Evolutionary conservation across 1,140 invertebrate species (phyloP), one percentile per base, ranked within the genome.

Genomic region (Leptopilina boulardi): DNA sequence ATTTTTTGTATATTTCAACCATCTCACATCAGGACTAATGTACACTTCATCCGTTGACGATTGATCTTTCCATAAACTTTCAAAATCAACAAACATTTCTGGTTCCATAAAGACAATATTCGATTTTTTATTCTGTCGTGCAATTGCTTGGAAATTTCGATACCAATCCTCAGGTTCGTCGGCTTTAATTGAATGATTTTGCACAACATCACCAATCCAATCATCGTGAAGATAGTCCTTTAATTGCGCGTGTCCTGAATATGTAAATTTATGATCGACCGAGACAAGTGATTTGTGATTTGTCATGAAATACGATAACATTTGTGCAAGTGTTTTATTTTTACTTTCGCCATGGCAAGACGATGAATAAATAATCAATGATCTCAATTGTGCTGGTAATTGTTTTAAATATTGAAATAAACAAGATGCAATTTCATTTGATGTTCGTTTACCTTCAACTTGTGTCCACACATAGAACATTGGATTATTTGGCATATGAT

Each of bases 351-450:
- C 59, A 5, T n/a, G 21, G 15, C 59, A 66, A 0, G 59, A 26
- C 0, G 59, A 30, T 4, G 59, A 66, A 30, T 66, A 66, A n/a
- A 66, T 30, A 30, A 34, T 66, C n/a, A 66, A 8, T 15, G 21
- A 66, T 30, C 30, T 66, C 6, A 30, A 13, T n/a, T 26, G 15
- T 15, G 21, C 8, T 10, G 59, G 13, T 3, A 30, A 30, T n/a
- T n/a, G 11, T 30, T 66, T 26, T 1, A 66, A 4, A 30, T 66
- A 66, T 3, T 66, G 59, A 66, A 30, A 66, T 8, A 66, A 66
- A n/a, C 59, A 66, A 30, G 59, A 66, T 6, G 59, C 59, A n/a
- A 66, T 66, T 66, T 66, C 59, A 66, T 30, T 66, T 13, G 59
- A 23, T n/a, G 59, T 13, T 8, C 59, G 10, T 30, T 30, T 66